These are phyloP conservation scores for Tyrannus savana DNA, from an alignment of 2,113 vertebrate genomes.

Conservation along the genomic window DNA sequence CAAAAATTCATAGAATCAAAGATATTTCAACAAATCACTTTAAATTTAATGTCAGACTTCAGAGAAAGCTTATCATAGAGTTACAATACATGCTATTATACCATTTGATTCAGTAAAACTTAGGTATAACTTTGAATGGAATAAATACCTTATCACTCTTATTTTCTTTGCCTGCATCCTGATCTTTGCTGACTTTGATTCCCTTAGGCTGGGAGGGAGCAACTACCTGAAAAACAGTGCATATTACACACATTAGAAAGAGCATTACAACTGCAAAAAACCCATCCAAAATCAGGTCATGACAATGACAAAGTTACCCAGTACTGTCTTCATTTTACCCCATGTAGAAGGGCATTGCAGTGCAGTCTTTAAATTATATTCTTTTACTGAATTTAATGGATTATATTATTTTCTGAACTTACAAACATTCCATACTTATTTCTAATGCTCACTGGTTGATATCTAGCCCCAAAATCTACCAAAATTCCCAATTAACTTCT, in stretches of 20 bases:
- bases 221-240: slow-evolving; percentile 57
- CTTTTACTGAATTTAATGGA: background rate
- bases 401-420: background rate
- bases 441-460: background rate
- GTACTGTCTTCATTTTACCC: background rate
- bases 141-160: slow-evolving; percentile 71
- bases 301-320: background rate
- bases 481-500: background rate
- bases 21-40: slow-evolving; percentile 32
- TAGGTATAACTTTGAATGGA: background rate
- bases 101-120: background rate
- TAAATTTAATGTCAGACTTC: background rate
- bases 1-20: slow-evolving; percentile 3
- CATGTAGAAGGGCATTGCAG: background rate
- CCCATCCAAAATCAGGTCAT: background rate
- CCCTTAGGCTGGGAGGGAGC: slow-evolving; percentile 49
- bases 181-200: slow-evolving; percentile 37
- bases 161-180: slow-evolving; percentile 38
- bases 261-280: background rate
- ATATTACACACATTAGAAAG: background rate
- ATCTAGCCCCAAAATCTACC: background rate
- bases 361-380: background rate
- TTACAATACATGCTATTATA: background rate
- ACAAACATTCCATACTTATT: background rate
- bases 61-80: background rate